These are phyloP conservation scores for Acanthurus leucopareius DNA, from an alignment of 2,797 vertebrate genomes.

Conservation along the genomic window DNA sequence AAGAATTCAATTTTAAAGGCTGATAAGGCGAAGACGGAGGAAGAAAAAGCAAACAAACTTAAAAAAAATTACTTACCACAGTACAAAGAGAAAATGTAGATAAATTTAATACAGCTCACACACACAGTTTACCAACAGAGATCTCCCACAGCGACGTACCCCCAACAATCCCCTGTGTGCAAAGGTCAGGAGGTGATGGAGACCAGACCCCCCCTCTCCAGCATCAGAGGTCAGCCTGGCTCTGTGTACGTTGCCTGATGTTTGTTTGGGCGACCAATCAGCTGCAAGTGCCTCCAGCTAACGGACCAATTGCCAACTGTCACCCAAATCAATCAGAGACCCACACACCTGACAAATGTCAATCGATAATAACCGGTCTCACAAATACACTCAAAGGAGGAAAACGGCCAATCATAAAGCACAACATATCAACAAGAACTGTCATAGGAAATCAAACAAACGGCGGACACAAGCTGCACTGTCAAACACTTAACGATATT, in stretches of 20 bases:
- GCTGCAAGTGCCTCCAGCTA: conserved; percentile 39
- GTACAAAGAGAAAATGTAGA: conserved; percentile 23
- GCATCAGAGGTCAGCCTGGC: conserved; percentile 20
- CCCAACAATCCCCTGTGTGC: conserved; percentile 25
- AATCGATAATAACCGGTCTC: conserved; percentile 45
- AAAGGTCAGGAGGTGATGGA: conserved; percentile 36
- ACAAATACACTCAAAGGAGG: conserved; percentile 10
- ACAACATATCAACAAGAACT: background rate
- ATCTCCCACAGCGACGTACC: background rate
- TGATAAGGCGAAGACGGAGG: background rate
- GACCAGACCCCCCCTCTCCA: background rate
- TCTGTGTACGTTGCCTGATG: conserved; percentile 4
- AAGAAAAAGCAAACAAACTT: background rate
- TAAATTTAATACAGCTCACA: conserved; percentile 18
- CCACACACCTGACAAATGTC: conserved; percentile 32
- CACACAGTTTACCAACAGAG: conserved; percentile 23
- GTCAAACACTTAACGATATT: too few relatives aligned
- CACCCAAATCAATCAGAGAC: conserved; percentile 35
- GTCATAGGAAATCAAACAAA: background rate
- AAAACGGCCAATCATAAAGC: conserved; percentile 5
- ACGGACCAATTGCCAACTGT: conserved; percentile 38
- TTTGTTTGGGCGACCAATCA: conserved; percentile 38
- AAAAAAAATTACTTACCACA: conserved; percentile 3
- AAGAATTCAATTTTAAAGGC: background rate
- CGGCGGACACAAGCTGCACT: too few relatives aligned